Evolutionary conservation across 2,797 vertebrate genomes (phyloP).

Genomic region (Squalus acanthias): DNA sequence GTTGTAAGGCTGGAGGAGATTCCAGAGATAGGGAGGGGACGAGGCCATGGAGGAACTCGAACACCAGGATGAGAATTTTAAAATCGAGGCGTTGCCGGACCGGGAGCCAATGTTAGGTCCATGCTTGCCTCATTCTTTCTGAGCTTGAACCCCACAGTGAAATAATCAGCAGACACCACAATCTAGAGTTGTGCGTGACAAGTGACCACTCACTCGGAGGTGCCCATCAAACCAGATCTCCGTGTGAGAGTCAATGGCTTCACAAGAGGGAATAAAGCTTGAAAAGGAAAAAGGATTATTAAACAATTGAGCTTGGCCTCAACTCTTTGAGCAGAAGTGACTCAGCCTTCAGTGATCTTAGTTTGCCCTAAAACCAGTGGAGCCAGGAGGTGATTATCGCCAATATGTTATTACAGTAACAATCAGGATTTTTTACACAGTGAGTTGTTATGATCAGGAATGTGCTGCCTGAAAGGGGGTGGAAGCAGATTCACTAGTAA

Average conservation of each 20-base stretch:
- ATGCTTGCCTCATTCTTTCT: neutral
- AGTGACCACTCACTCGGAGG: neutral
- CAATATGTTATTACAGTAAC: neutral
- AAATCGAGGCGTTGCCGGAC: too few species aligned
- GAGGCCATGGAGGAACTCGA: too few species aligned
- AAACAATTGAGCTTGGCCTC: neutral
- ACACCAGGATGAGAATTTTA: too few species aligned
- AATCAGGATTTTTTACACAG: neutral
- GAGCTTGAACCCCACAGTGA: neutral
- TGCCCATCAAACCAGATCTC: neutral
- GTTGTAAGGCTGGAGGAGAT: too few species aligned
- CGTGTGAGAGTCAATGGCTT: neutral
- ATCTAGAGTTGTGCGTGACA: neutral
- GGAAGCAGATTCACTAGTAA: neutral
- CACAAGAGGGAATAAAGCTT: neutral
- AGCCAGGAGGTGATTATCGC: neutral
- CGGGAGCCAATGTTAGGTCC: neutral
- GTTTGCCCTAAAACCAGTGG: neutral
- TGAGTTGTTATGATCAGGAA: neutral
- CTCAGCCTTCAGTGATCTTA: neutral
- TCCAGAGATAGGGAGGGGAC: too few species aligned
- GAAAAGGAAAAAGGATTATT: neutral
- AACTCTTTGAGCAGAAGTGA: neutral
- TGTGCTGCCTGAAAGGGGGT: neutral
- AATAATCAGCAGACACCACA: neutral